These are phyloP conservation scores for Dicaeum eximium DNA, from an alignment of 2,113 vertebrate species.

Conservation along the genomic window DNA sequence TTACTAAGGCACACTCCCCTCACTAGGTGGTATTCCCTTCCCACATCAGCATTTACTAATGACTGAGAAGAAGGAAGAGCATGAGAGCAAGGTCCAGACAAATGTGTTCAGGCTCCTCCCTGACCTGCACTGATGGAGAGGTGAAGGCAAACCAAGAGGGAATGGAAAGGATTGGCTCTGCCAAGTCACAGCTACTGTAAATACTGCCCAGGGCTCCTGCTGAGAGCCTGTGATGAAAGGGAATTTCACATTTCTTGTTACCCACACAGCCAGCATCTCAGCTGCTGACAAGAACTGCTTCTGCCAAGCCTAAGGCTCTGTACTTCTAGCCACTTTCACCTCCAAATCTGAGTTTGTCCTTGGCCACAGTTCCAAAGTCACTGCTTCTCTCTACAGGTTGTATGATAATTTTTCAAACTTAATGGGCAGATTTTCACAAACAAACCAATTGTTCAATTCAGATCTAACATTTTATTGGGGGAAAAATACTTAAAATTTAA, in stretches of 20 bases:
- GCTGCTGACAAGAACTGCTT: not conserved
- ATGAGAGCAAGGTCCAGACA: not conserved
- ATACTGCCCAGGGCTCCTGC: not conserved
- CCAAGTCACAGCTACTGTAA: not conserved
- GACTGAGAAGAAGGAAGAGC: not conserved
- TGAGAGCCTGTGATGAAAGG: not conserved
- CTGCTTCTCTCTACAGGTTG: not conserved
- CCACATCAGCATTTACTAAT: not conserved
- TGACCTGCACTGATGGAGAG: not conserved
- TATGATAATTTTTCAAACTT: not conserved
- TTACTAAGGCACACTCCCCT: not conserved
- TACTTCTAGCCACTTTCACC: not conserved
- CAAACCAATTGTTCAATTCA: not conserved
- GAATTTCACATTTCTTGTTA: not conserved
- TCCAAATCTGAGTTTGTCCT: not conserved
- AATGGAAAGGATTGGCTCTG: not conserved
- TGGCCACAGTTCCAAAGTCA: not conserved
- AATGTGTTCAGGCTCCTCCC: not conserved
- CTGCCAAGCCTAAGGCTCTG: not conserved
- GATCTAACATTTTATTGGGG: not conserved
- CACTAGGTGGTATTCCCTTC: not conserved
- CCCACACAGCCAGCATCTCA: not conserved
- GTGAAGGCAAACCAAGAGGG: not conserved
- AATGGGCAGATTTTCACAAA: not conserved
- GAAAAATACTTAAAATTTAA: not conserved